Conservation (phyloP, 2,113 vertebrate species). For the Semnornis frantzii region DNA sequence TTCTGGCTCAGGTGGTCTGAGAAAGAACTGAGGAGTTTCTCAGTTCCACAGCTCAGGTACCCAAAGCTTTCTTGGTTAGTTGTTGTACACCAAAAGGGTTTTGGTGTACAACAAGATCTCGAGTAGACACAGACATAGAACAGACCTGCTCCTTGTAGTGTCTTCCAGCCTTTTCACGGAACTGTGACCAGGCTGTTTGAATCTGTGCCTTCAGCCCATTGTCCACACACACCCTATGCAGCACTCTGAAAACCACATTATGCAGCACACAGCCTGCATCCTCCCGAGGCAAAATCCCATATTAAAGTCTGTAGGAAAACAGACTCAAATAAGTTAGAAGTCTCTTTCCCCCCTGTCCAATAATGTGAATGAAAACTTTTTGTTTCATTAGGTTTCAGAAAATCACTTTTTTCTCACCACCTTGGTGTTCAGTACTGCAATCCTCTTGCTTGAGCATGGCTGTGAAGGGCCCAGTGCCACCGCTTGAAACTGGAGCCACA, state of each 20-base stretch:
- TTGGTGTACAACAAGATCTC: neutral
- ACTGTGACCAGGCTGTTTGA: neutral
- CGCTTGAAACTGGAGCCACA: conserved; percentile 16
- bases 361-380: neutral
- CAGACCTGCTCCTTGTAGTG: neutral
- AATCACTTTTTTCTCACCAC: conserved; percentile 19
- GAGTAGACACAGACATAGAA: neutral
- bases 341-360: neutral
- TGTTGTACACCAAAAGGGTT: neutral
- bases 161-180: neutral
- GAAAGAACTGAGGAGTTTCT: neutral
- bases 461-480: neutral
- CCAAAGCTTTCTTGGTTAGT: neutral
- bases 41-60: neutral
- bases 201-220: neutral
- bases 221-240: neutral
- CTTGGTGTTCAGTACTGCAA: neutral
- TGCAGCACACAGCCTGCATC: neutral
- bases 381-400: conserved; percentile 33
- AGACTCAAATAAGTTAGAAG: neutral
- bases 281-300: neutral
- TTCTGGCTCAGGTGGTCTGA: neutral
- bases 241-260: neutral
- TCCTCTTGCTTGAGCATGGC: conserved; percentile 4
- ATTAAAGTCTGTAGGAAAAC: neutral